Base-by-base conservation (phyloP, 1,140 invertebrate genomes). In the Reticulitermes speratus region DNA sequence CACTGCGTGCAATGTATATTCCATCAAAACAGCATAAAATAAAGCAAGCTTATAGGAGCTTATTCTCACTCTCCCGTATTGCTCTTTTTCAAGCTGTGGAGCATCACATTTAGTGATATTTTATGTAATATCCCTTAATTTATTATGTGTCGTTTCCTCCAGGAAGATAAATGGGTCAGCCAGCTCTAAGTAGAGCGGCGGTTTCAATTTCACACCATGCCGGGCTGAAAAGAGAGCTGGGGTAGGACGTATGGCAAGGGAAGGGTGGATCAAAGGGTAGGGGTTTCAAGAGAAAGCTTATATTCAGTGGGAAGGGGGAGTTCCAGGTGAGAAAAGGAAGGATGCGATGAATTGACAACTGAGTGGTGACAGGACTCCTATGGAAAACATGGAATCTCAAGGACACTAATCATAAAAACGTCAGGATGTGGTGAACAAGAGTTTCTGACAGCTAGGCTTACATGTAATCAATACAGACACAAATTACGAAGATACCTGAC, bases 41-140 rank as follows among this genome's bases (percentile, higher is more conserved):
- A 75, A 75, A 75, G 65, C n/a, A 75, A 75, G 65, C 65, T 75
- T 75, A 75, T 75, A 75, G 65, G 65, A 30, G 65, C 65, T 75
- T 75, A 75, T 75, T 75, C 65, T 16, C 25, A 30, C 65, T 75
- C 65, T 75, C 65, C 65, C 25, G 65, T 75, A 75, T 75, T 30
- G 65, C 65, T 75, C 65, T 75, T 75, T 75, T 75, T 30, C 65
- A 75, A 75, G 65, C 65, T 75, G 65, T 75, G 65, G 16, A 75
- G 65, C 65, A 75, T 75, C 65, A 75, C 65, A 75, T 75, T 75
- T 75, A 75, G 65, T 75, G 65, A 75, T 75, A 75, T 75, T 75
- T 75, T 75, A 75, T 75, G 65, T 75, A 75, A 75, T 75, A 75
- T 75, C 65, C 65, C 65, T 75, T 75, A 75, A 75, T 75, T 75